Base-by-base conservation (phyloP, 2,797 vertebrate species). In the Danio aesculapii region DNA sequence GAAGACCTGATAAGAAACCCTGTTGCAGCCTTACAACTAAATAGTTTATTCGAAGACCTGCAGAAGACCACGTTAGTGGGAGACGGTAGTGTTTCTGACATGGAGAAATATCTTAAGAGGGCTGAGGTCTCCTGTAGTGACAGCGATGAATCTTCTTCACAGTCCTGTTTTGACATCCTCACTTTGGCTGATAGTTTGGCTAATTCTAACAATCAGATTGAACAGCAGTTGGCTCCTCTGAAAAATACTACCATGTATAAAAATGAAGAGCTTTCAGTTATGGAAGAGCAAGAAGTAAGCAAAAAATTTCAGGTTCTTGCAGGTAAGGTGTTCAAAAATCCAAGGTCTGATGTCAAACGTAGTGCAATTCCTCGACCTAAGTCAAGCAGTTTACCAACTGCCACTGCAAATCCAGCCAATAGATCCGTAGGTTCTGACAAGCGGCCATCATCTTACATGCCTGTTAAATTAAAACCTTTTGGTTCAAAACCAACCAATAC, bases 81-180 rank as follows among this genome's bases (percentile, higher is more conserved):
- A 75, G 93, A 95, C 47, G 71, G 88, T n/a, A 92, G 91, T 75
- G 81, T 66, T n/a, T 93, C 97, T 79, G 95, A 99, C 90, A 93
- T 99, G 81, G 97, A 98, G 84, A 98, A 96, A 89, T 99, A 99
- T 83, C 92, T 98, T 59, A 95, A 92, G 87, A 94, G 89, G 89
- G 91, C 92, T 0, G 93, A 97, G 1, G 52, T 92, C 7, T 93
- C 92, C 21, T 86, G 85, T 69, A 89, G 64, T 49, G 92, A 93
- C 86, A 91, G 83, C 16, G 93, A 94, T 47, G 21, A 80, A 7
- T 94, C 92, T 30, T 77, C 86, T 50, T 89, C 84, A 30, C 90
- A 92, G 16, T 91, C 84, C 4, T 93, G 89, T 67, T 91, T 95
- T 76, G 88, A 95, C 75, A 59, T 94, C 66, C 92, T 89, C 0